A percentile compares a stretch with the other conserved stretches of the same genome.
Conservation (phyloP, 2,113 vertebrate species). For the Jacana jacana region DNA sequence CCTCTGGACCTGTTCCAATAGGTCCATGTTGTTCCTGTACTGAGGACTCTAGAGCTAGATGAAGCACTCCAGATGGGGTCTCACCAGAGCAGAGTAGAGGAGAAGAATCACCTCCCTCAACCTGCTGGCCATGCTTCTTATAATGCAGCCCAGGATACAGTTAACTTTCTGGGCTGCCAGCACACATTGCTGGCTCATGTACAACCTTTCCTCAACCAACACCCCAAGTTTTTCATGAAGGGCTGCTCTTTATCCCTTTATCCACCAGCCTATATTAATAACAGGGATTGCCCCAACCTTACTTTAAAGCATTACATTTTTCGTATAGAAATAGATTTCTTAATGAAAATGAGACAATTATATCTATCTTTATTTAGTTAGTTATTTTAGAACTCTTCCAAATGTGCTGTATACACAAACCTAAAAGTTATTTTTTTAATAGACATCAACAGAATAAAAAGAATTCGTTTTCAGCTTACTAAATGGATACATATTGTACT, state of each 20-base stretch:
- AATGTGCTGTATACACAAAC: not conserved
- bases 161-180: not conserved
- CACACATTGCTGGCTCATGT: not conserved
- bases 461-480: not conserved
- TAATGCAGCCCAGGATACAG: not conserved
- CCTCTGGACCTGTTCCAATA: not conserved
- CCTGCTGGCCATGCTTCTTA: not conserved
- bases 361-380: not conserved
- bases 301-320: not conserved
- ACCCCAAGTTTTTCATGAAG: not conserved
- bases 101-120: not conserved
- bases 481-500: not conserved
- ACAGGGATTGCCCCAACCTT: not conserved
- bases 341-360: not conserved
- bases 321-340: not conserved
- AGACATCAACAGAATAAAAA: not conserved
- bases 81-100: not conserved
- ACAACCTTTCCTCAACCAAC: not conserved
- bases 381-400: not conserved
- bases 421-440: not conserved
- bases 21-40: not conserved
- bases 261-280: not conserved
- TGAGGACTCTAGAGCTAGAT: not conserved
- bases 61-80: not conserved
- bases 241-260: not conserved